Base-by-base conservation (phyloP, 1,140 invertebrate genomes). In the Cephus cinctus region DNA sequence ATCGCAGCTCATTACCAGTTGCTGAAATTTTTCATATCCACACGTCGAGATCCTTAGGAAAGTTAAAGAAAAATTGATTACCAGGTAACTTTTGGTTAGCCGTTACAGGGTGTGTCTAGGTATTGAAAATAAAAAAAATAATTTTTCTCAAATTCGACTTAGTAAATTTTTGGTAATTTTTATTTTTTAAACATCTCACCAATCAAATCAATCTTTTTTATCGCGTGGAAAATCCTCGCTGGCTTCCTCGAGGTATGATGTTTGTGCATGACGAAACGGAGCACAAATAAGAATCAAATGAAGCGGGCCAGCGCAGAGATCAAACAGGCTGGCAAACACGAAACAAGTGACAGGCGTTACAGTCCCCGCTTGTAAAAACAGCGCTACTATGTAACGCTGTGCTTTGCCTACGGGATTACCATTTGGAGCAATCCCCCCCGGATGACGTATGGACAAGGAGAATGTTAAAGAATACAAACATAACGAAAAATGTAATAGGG, bases 401-500 rank as follows among this genome's bases (percentile, higher is more conserved):
- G 58, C 65, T 73, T 75, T 73, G 69, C 69, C 68, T 71, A 73
- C 52, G 51, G 71, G 74, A 75, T 76, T 76, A 76, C 63, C 62
- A 64, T 67, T 71, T 67, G 52, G 52, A 57, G 61, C 69, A 73
- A 75, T 71, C 67, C 66, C 52, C 51, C 43, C 47, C 21, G 15
- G 30, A 19, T 6, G 9, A 34, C 50, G 31, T 22, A 35, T 35
- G 36, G 23, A 39, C 36, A 18, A 4, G 15, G 11, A 8, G 11
- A 18, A n/a, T 51, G 57, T 49, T 44, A 61, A 62, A 52, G 54
- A 62, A 62, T 53, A 62, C 64, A 76, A 74, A 67, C 61, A 71
- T 59, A 61, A 57, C 52, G 42, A 56, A 58, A 61, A 67, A 59
- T 57, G 44, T 54, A 51, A 43, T 41, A 34, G 31, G 20, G 21